Evolutionary conservation across 1,140 invertebrate genomes (phyloP).

Genomic region (Seison nebaliae): DNA sequence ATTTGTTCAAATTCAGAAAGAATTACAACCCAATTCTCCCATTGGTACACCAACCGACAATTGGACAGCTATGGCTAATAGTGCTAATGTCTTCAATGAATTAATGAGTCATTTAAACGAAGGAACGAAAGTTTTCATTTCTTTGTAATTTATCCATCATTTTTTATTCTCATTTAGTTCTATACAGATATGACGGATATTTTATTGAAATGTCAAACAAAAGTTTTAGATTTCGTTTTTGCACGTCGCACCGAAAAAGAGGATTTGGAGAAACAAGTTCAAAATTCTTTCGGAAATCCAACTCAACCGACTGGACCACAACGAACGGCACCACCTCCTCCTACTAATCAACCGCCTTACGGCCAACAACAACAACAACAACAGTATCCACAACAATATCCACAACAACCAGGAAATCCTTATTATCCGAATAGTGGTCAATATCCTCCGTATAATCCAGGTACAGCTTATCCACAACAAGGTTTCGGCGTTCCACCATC

Average conservation of each 20-base stretch:
- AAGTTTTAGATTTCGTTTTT: constrained; percentile 89
- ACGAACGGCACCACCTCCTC: constrained; percentile 4
- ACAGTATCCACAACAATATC: background rate
- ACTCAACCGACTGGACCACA: background rate
- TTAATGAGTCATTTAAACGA: constrained; percentile 64
- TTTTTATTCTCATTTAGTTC: constrained; percentile 38
- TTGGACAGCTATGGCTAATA: constrained; percentile 55
- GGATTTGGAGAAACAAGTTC: constrained; percentile 44
- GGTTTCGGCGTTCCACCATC: background rate
- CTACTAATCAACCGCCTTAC: background rate
- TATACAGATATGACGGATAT: constrained; percentile 88
- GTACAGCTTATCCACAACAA: background rate
- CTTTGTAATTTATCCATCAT: constrained; percentile 7
- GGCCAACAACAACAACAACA: background rate
- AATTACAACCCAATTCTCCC: constrained; percentile 35
- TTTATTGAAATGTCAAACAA: constrained; percentile 76
- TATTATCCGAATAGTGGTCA: constrained; percentile 9
- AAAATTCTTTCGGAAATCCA: constrained; percentile 14
- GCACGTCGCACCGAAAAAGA: constrained; percentile 95
- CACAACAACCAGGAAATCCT: background rate
- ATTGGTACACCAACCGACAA: constrained; percentile 42
- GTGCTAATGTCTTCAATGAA: constrained; percentile 67
- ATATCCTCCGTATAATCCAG: background rate
- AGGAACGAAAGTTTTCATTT: constrained; percentile 46
- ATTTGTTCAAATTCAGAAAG: constrained; percentile 45